Base-by-base conservation (phyloP, 2,888 invertebrate genomes). In the Monopis laevigella region DNA sequence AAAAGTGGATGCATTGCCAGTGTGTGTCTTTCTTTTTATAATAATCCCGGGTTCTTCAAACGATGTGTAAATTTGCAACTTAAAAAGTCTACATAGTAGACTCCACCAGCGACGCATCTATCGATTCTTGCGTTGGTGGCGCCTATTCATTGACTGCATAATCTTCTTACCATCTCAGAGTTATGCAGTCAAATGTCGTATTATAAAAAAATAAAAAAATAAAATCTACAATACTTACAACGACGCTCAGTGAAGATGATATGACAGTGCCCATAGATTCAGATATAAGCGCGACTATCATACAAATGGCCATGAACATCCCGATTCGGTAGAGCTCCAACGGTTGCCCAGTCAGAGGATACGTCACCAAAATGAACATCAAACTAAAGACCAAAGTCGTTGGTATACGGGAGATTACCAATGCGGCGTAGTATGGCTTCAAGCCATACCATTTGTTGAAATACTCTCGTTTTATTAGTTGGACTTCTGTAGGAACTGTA, bases 381-480 rank as follows among this genome's bases (percentile, higher is more conserved):
- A 86, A 61, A 8, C 87, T 86, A 54, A 90, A 80, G 44, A 88
- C 51, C 47, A 92, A 82, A 60, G 91, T 91, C 4, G 84, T 63
- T 0, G 92, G 92, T 8, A 92, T 78, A 40, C 87, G 84, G 0
- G 90, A 85, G n/a, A 88, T 65, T 0, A 89, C 86, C 54, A 89
- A 65, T 0, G 93, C 92, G 6, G 85, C 84, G 60, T 89, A 93
- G 56, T 93, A 93, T 0, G 93, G 86, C 55, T 89, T 88, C 13
- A 93, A 59, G 2, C 87, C 84, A 57, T 93, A 93, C 93, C 93
- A 93, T 36, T 89, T 85, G 63, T 93, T 93, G 59, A 93, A 93
- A 54, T 92, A 88, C 58, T 93, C 93, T 36, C 91, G 74, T 59
- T 92, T 92, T 7, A 93, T 65, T 12, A 92, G 68, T 50, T 87